These are phyloP conservation scores for Paramormyrops hopkinsi DNA, from an alignment of 2,797 vertebrate genomes.

Conservation along the genomic window DNA sequence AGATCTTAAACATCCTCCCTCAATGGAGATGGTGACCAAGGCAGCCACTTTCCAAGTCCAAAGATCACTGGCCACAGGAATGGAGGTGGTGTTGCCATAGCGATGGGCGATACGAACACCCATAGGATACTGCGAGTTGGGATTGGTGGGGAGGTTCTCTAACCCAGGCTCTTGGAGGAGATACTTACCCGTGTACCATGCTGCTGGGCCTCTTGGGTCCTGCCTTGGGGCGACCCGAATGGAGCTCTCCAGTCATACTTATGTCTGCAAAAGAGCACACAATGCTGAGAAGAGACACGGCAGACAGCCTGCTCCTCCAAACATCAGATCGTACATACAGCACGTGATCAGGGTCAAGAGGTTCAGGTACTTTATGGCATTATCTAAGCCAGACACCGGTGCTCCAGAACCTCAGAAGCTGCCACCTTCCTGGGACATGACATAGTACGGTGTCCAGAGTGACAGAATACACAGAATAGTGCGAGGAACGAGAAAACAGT, in stretches of 20 bases:
- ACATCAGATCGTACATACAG: background rate
- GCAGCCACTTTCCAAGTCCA: background rate
- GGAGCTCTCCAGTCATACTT: slow-evolving; percentile 71
- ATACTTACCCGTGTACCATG: slow-evolving; percentile 64
- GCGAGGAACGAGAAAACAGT: background rate
- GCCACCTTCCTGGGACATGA: background rate
- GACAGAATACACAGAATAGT: background rate
- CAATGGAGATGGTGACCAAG: background rate
- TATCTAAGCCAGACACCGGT: background rate
- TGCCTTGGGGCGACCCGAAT: slow-evolving; percentile 61
- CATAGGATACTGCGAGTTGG: background rate
- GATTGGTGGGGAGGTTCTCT: background rate
- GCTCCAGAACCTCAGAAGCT: background rate
- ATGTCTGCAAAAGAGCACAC: slow-evolving; percentile 52
- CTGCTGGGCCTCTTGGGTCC: slow-evolving; percentile 62
- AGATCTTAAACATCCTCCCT: background rate
- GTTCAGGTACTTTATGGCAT: background rate
- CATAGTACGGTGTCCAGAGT: background rate
- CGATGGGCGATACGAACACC: background rate
- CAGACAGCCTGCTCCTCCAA: background rate
- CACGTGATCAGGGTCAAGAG: background rate
- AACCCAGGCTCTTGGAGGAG: background rate
- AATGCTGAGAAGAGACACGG: background rate
- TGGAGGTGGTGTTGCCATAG: background rate
- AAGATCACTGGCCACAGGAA: background rate